Conservation (phyloP, 2,113 vertebrate genomes). For the Anolis sagrei region DNA sequence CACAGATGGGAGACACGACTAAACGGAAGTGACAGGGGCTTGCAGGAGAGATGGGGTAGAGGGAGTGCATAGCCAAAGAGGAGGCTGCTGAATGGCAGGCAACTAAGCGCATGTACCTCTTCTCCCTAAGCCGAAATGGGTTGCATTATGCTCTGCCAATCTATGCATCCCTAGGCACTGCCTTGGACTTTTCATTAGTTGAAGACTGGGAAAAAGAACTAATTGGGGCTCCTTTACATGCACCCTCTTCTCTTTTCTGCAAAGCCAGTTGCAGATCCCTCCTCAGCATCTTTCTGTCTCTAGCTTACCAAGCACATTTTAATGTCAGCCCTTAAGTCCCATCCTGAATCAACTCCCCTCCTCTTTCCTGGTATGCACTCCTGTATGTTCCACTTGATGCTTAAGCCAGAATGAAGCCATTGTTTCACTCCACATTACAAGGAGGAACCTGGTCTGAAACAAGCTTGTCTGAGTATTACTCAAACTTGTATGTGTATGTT, state of each 20-base stretch:
- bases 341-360: conserved; percentile 11
- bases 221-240: background rate
- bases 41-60: conserved; percentile 23
- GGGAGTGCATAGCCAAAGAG: conserved; percentile 8
- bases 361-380: background rate
- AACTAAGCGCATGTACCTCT: background rate
- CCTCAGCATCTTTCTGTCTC: background rate
- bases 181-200: background rate
- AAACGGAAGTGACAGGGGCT: conserved; percentile 34
- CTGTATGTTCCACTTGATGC: conserved; percentile 37
- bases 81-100: background rate
- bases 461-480: conserved; percentile 16
- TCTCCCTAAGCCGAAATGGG: background rate
- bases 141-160: background rate
- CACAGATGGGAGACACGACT: conserved; percentile 27
- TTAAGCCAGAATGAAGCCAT: background rate
- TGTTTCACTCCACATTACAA: conserved; percentile 26
- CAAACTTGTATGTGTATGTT: conserved; percentile 1
- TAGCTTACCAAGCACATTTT: conserved; percentile 6
- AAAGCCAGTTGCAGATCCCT: background rate
- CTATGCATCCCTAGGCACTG: background rate
- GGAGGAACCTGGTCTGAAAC: background rate
- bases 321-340: conserved; percentile 8
- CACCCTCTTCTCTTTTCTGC: background rate
- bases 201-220: background rate